Percentiles rank a stretch among this genome's conserved stretches.
Evolutionary conservation across 2,797 vertebrate genomes (phyloP).

Genomic region (Sitta carolinensis): DNA sequence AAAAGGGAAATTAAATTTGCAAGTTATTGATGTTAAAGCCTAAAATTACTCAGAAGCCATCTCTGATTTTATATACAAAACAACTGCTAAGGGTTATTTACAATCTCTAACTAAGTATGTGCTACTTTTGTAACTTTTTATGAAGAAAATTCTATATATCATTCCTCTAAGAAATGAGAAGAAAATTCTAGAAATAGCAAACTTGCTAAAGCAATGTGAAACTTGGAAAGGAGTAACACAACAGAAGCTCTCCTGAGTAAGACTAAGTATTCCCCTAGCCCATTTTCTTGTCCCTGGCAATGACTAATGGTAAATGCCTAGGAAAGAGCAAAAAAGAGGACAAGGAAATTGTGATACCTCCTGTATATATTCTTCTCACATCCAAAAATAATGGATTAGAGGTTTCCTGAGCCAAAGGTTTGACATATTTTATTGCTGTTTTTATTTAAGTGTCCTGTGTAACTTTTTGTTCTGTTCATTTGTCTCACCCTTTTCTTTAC

Average conservation of each 20-base stretch:
- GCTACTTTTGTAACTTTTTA: not conserved
- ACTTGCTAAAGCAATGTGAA: not conserved
- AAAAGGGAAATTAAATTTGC: not conserved
- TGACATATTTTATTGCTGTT: not conserved
- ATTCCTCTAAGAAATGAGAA: not conserved
- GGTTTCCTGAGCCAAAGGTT: not conserved
- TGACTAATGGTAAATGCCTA: not conserved
- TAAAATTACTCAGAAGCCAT: not conserved
- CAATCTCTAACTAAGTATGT: not conserved
- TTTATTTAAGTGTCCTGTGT: not conserved
- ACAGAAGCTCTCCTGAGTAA: not conserved
- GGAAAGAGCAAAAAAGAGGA: not conserved
- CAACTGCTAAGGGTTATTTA: not conserved
- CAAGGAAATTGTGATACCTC: not conserved
- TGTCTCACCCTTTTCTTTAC: not conserved
- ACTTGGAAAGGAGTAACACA: not conserved
- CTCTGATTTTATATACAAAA: not conserved
- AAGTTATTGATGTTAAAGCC: not conserved
- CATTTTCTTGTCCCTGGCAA: conserved; percentile 3
- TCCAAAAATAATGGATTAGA: not conserved
- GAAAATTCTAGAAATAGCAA: not conserved
- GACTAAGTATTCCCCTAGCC: not conserved
- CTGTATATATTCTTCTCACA: not conserved
- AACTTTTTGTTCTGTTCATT: not conserved
- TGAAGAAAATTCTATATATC: not conserved